Conservation (phyloP, 2,888 invertebrate genomes). For the Acanthoscelides obtectus region DNA sequence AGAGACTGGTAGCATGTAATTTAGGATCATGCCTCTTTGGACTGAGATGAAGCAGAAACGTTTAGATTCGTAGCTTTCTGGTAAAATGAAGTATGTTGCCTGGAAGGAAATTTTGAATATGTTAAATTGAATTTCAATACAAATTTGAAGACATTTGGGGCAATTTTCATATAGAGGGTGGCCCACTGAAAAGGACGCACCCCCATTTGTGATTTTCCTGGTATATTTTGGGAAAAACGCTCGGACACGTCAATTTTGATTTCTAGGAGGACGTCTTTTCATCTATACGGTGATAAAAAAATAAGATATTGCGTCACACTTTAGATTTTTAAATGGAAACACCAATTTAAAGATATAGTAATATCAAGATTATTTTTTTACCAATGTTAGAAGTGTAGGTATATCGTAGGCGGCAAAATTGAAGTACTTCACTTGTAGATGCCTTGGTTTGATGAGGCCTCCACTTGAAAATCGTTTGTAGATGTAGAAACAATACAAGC, state of each 20-base stretch:
- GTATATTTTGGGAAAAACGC: too few species aligned
- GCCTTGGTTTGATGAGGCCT: slow-evolving; percentile 34
- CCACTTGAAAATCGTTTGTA: slow-evolving; percentile 53
- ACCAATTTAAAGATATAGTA: not conserved
- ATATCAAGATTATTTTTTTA: slow-evolving; percentile 40
- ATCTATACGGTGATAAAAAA: too few species aligned
- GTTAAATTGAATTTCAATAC: too few species aligned
- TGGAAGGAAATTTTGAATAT: slow-evolving; percentile 22
- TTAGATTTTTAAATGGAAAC: too few species aligned
- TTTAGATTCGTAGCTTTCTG: slow-evolving; percentile 67
- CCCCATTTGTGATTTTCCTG: too few species aligned
- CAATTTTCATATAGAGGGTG: too few species aligned
- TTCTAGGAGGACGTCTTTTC: too few species aligned
- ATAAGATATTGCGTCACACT: too few species aligned
- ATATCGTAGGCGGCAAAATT: slow-evolving; percentile 59
- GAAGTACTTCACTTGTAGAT: slow-evolving; percentile 54
- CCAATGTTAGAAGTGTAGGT: slow-evolving; percentile 63
- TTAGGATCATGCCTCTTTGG: slow-evolving; percentile 70
- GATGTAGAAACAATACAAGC: slow-evolving; percentile 60
- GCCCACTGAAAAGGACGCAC: too few species aligned
- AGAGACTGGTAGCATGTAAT: slow-evolving; percentile 70
- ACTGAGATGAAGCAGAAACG: slow-evolving; percentile 75
- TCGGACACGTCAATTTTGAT: too few species aligned
- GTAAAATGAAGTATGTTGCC: slow-evolving; percentile 62
- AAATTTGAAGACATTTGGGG: too few species aligned